Conservation (phyloP, 2,797 vertebrate genomes). For the Thaleichthys pacificus region DNA sequence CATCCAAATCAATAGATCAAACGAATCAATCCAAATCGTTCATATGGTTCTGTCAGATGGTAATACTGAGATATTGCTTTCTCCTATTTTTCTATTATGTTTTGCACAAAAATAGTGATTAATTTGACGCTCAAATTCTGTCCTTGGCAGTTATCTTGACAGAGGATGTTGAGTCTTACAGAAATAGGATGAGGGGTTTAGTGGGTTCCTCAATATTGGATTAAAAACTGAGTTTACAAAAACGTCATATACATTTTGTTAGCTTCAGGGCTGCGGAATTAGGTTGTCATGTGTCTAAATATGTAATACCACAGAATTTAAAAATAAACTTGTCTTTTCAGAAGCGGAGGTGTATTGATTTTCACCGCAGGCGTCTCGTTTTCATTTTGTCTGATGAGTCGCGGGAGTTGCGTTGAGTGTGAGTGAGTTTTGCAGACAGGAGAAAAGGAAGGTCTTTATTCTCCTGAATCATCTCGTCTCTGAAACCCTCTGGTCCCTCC, state of each 20-base stretch:
- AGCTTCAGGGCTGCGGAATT: neutral
- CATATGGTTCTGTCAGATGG: neutral
- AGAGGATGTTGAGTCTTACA: neutral
- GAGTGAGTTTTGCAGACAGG: neutral
- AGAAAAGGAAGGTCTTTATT: neutral
- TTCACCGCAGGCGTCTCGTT: neutral
- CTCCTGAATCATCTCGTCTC: neutral
- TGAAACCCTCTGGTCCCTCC: neutral
- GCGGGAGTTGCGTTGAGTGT: neutral
- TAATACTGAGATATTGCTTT: neutral
- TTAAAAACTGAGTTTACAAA: neutral
- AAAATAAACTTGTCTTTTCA: slow-evolving; percentile 17
- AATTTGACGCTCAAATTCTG: neutral
- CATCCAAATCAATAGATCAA: neutral
- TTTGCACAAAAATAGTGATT: neutral
- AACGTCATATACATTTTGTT: neutral
- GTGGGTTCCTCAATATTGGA: slow-evolving; percentile 3
- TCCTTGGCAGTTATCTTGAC: neutral
- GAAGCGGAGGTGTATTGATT: slow-evolving; percentile 5
- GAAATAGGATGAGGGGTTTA: neutral
- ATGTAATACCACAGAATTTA: neutral
- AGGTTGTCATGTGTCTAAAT: slow-evolving; percentile 9
- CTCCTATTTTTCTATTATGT: neutral
- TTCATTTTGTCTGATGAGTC: neutral
- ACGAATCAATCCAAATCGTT: no score